Evolutionary conservation across 2,888 invertebrate genomes (phyloP).

Genomic region (Dryobotodes eremita): DNA sequence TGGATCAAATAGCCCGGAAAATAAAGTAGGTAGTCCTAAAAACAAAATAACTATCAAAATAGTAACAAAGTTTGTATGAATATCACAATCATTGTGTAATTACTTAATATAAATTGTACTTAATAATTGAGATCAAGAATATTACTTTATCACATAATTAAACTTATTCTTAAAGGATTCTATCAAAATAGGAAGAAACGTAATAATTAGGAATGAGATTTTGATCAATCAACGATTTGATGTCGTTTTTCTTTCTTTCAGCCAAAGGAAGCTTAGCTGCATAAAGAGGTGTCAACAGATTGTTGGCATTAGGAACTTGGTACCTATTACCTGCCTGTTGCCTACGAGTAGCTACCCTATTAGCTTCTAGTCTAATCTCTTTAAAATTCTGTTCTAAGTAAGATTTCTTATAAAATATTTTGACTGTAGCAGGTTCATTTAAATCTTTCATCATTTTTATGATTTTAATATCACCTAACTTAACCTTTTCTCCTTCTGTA

Average conservation of each 20-base stretch:
- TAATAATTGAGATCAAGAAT: neutral
- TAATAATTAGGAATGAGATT: conserved; percentile 41
- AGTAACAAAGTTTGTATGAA: too few relatives aligned
- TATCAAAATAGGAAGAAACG: conserved; percentile 12
- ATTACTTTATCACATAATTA: neutral
- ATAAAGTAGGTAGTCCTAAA: too few relatives aligned
- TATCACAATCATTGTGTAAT: neutral
- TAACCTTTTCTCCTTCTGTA: neutral
- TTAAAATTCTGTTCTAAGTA: conserved; percentile 33
- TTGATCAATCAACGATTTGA: conserved; percentile 40
- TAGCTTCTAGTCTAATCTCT: conserved; percentile 9
- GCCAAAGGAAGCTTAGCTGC: neutral
- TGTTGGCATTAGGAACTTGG: neutral
- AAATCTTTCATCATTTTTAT: conserved; percentile 36
- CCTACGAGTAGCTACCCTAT: neutral
- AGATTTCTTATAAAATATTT: conserved; percentile 31
- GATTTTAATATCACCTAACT: conserved; percentile 15
- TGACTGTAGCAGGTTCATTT: conserved; percentile 27
- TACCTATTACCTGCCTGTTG: neutral
- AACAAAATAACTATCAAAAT: too few relatives aligned
- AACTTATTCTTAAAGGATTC: neutral
- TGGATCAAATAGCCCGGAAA: too few relatives aligned
- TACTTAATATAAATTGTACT: neutral
- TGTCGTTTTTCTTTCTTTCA: conserved; percentile 36
- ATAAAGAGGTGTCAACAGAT: neutral